phyloP scores from a whole-genome alignment of 2,888 invertebrate genomes.

The Drosophila algonquin region DNA sequence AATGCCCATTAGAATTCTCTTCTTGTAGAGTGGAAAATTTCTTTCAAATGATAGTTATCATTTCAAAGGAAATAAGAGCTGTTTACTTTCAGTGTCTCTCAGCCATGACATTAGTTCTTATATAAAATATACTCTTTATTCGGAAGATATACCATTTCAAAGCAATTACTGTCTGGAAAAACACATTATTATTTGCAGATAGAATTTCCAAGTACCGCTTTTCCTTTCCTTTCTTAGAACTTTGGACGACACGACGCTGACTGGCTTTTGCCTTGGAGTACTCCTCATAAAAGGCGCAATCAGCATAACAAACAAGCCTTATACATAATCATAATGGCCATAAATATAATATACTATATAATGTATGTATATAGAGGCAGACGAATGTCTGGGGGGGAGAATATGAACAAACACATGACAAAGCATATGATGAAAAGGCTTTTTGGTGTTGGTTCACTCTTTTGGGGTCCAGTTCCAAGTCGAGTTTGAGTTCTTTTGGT shows the following conservation, averaged over 20 bases:
- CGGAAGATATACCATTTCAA: background rate
- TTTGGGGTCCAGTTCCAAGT: constrained; percentile 32
- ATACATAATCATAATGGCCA: constrained; percentile 59
- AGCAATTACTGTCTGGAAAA: background rate
- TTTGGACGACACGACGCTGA: background rate
- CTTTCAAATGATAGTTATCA: background rate
- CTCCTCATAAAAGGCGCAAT: constrained; percentile 62
- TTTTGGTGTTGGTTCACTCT: constrained; percentile 59
- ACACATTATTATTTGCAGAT: constrained; percentile 1
- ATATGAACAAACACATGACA: constrained; percentile 59
- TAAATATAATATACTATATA: constrained; percentile 20
- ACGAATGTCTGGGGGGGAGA: constrained; percentile 30
- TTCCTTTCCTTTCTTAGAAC: background rate
- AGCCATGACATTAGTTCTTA: background rate
- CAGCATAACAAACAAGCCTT: constrained; percentile 70
- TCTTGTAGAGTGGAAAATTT: too few relatives aligned
- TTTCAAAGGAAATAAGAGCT: background rate
- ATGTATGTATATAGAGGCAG: constrained; percentile 2
- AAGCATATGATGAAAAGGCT: constrained; percentile 64
- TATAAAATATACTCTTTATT: background rate
- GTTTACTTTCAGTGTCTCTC: background rate
- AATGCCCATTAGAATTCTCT: too few relatives aligned
- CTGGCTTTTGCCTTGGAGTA: background rate
- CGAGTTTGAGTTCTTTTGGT: constrained; percentile 12
- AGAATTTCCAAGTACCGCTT: constrained; percentile 1